Percentiles rank a stretch among this genome's conserved stretches.
These are phyloP conservation scores for Tortrix viridana DNA, from an alignment of 2,888 invertebrate genomes.

Conservation along the genomic window DNA sequence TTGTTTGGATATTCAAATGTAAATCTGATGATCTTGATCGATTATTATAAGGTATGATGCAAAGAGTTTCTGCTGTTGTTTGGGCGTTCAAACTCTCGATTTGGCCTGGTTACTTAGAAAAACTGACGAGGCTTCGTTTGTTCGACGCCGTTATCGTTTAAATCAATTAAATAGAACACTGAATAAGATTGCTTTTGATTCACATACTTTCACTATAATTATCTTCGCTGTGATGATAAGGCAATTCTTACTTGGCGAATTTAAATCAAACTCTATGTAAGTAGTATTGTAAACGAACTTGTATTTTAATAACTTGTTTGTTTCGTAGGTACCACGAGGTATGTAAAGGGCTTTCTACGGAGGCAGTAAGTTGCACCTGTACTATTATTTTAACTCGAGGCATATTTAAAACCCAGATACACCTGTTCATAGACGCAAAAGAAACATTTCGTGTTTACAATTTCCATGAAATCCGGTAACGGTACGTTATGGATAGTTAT, in stretches of 20 bases:
- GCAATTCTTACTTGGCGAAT: slow-evolving; percentile 21
- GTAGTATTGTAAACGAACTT: background rate
- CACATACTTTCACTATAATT: slow-evolving; percentile 52
- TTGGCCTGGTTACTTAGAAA: slow-evolving; percentile 57
- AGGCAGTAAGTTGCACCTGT: background rate
- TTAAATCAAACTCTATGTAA: slow-evolving; percentile 20
- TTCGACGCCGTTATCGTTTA: slow-evolving; percentile 60
- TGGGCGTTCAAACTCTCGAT: slow-evolving; percentile 61
- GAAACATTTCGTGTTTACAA: slow-evolving; percentile 15
- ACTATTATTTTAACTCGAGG: slow-evolving; percentile 1
- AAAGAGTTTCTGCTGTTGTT: slow-evolving; percentile 55
- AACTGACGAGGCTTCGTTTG: slow-evolving; percentile 57
- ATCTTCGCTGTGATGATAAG: slow-evolving; percentile 33
- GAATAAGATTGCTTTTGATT: slow-evolving; percentile 48
- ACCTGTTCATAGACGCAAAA: slow-evolving; percentile 19
- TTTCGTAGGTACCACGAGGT: background rate
- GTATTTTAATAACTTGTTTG: background rate
- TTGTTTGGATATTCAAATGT: slow-evolving; percentile 36
- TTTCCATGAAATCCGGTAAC: slow-evolving; percentile 21
- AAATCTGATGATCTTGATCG: slow-evolving; percentile 67
- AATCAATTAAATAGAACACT: slow-evolving; percentile 57
- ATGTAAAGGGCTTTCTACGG: slow-evolving; percentile 14
- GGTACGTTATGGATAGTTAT: slow-evolving; percentile 22
- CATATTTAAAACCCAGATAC: slow-evolving; percentile 13
- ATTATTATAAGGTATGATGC: slow-evolving; percentile 76